A percentile compares a stretch with the other conserved stretches of the same genome.
phyloP scores from a whole-genome alignment of 2,797 vertebrate species.

The Anabacerthia variegaticeps region DNA sequence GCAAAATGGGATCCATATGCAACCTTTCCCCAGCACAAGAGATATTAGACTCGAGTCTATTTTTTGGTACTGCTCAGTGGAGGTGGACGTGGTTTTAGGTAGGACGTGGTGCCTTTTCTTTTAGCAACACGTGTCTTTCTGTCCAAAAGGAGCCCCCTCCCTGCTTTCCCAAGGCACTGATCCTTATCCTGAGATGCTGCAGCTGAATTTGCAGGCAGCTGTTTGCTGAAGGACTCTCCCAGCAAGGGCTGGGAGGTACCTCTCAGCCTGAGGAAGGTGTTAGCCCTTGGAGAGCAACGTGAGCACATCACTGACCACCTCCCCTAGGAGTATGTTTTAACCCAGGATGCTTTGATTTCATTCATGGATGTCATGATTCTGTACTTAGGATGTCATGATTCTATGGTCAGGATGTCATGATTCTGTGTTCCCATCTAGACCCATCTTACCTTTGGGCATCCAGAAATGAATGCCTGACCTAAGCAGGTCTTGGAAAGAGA shows the following conservation, averaged over 20 bases:
- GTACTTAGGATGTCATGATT: background rate
- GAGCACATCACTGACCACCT: rapidly evolving
- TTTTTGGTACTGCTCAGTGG: background rate
- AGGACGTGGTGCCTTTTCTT: background rate
- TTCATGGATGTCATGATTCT: background rate
- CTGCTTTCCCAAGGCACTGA: background rate
- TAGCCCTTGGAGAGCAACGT: background rate
- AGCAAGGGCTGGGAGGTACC: background rate
- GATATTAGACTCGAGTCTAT: background rate
- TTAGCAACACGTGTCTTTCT: rapidly evolving
- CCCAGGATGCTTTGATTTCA: background rate
- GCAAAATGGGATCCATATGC: background rate
- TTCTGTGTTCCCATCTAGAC: background rate
- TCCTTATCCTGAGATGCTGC: background rate
- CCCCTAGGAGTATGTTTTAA: background rate
- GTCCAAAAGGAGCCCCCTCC: background rate
- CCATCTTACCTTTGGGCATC: background rate
- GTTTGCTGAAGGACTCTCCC: background rate
- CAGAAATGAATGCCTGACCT: background rate
- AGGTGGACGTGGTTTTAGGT: background rate
- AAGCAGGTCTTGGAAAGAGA: background rate
- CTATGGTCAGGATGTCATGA: background rate
- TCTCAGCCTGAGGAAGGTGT: background rate
- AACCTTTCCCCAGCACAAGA: background rate
- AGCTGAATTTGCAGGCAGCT: background rate